Base-by-base conservation (phyloP, 2,113 vertebrate species). In the Xenopus laevis region DNA sequence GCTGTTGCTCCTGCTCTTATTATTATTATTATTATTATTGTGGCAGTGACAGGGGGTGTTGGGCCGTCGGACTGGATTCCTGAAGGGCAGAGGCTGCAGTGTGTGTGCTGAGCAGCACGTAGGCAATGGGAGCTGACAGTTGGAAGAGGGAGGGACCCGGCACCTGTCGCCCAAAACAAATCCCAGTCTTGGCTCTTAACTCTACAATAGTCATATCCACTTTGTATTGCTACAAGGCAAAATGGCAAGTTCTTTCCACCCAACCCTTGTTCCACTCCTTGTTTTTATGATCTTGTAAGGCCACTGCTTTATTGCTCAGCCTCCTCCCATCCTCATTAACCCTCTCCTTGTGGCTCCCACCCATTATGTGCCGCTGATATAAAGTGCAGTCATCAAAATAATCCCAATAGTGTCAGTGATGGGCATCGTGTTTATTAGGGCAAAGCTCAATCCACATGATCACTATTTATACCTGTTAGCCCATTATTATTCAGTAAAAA, bases 21-120 rank as follows among this genome's bases (percentile, higher is more conserved):
- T 27, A 27, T n/a, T 55, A 55, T 55, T 55, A 13, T 55, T 55
- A 3, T 60, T 20, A 47, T 50, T 40, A 40, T 40, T 40, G 33
- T 9, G 5, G 30, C 20, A 46, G 16, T 4, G 23, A 27, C 23
- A 27, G 18, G 4, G 47, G 15, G 10, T 16, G n/a, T 13, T 53
- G n/a, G 46, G 71, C 55, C 6, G 66, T 72, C 40, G 52, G 50
- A 27, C 74, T 27, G 59, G 47, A 77, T 78, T 71, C 68, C 62
- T 71, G 40, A 71, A 50, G 65, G 40, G 45, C 75, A 47, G n/a
- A n/a, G 52, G 8, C 27, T 16, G 23, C 23, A 27, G 57, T 18
- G 12, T 50, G 64, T 64, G 71, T 68, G 71, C 59, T 6, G 33
- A 53, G 27, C n/a, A 7, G 71, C 65, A 72, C 64, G 40, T 67